A percentile compares a stretch with the other conserved stretches of the same genome.
Conservation (phyloP, 2,797 vertebrate species). For the Otolemur crassicaudatus region DNA sequence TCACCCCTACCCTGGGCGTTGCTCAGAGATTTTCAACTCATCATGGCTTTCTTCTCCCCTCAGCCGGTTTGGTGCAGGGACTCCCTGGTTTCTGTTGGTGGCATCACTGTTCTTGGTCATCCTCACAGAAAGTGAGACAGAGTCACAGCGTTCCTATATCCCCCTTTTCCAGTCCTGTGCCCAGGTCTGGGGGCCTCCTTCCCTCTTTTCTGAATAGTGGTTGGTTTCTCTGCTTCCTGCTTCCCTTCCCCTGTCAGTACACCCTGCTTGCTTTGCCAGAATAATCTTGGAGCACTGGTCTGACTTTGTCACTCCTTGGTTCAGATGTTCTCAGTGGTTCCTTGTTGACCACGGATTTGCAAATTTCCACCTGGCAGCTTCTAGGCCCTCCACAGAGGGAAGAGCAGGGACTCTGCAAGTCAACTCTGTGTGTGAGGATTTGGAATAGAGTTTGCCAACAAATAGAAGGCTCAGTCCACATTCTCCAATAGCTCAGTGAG, state of each 20-base stretch:
- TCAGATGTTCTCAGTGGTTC: neutral
- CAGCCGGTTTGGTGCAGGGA: neutral
- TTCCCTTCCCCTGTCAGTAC: accelerated
- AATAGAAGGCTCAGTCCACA: neutral
- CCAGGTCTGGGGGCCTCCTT: neutral
- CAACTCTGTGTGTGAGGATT: neutral
- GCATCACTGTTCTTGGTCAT: neutral
- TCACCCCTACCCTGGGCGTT: neutral
- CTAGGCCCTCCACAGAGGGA: neutral
- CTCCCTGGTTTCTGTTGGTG: neutral
- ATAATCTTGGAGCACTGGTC: neutral
- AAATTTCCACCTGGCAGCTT: neutral
- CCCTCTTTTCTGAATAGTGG: neutral
- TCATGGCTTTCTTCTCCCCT: accelerated
- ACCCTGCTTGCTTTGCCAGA: neutral
- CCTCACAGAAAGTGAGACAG: neutral
- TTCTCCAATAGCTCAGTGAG: too few species aligned
- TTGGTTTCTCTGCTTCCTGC: neutral
- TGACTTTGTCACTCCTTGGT: neutral
- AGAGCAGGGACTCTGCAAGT: neutral
- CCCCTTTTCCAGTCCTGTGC: neutral
- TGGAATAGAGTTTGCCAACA: neutral
- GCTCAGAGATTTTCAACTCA: neutral
- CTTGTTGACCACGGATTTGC: neutral
- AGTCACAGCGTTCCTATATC: neutral